Conservation (phyloP, 2,888 invertebrate genomes). For the Epicampocera succincta region DNA sequence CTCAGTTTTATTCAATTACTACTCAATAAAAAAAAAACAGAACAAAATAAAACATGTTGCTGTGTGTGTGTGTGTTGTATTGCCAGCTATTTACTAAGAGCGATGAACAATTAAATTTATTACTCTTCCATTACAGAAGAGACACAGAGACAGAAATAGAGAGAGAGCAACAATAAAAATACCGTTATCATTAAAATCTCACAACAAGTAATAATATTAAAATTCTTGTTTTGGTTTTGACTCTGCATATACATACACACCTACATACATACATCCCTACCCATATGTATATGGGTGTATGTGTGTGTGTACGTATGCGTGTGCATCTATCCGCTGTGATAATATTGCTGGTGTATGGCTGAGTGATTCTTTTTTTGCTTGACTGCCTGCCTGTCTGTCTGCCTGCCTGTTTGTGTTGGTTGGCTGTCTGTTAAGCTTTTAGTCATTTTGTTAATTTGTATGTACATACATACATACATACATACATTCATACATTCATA, state of each 20-base stretch:
- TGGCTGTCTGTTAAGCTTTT: constrained; percentile 15
- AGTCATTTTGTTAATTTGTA: constrained; percentile 22
- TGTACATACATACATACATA: no score
- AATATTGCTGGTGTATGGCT: constrained; percentile 18
- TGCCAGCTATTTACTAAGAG: no score
- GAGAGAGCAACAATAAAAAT: constrained; percentile 7
- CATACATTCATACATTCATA: no score
- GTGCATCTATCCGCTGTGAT: no score
- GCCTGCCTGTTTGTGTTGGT: not conserved
- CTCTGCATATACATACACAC: not conserved
- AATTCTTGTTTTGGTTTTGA: constrained; percentile 28
- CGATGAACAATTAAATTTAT: no score
- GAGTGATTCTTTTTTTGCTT: constrained; percentile 23
- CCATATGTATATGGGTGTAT: not conserved
- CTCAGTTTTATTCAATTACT: not conserved
- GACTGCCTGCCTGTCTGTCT: not conserved
- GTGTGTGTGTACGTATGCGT: not conserved
- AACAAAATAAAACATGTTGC: not conserved
- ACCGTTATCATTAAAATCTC: constrained; percentile 49
- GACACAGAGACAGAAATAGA: not conserved
- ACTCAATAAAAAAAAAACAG: not conserved
- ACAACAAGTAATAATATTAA: constrained; percentile 54
- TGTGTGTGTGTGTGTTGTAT: not conserved
- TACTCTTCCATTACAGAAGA: not conserved
- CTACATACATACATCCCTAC: not conserved